phyloP scores from a whole-genome alignment of 2,113 vertebrate genomes.

The Clarias batrachus region DNA sequence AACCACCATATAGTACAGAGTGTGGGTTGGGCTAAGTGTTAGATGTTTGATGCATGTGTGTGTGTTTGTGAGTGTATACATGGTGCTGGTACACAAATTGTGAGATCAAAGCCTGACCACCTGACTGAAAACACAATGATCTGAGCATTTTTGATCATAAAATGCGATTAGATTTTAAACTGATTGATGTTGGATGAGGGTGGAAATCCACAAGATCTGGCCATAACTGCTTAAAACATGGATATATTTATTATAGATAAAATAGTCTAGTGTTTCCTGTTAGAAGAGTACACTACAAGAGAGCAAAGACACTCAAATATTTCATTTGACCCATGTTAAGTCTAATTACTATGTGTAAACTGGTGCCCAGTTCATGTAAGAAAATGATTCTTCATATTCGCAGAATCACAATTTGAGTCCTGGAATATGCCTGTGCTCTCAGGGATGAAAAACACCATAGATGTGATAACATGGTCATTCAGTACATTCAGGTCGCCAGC shows the following conservation, averaged over 20 bases:
- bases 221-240: not conserved
- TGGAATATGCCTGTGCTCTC: too few relatives aligned
- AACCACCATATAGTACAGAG: conserved; percentile 46
- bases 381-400: too few relatives aligned
- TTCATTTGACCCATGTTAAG: too few relatives aligned
- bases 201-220: not conserved
- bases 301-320: not conserved
- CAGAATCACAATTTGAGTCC: too few relatives aligned
- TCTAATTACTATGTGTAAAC: too few relatives aligned
- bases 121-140: conserved; percentile 18
- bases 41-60: conserved; percentile 36
- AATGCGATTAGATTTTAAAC: not conserved
- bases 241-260: not conserved
- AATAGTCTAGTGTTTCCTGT: not conserved
- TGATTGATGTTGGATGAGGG: not conserved
- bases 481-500: too few relatives aligned
- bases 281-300: not conserved
- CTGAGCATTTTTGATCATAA: not conserved
- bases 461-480: too few relatives aligned
- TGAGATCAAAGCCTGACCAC: conserved; percentile 43
- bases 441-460: too few relatives aligned
- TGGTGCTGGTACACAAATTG: conserved; percentile 34
- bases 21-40: conserved; percentile 21
- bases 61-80: conserved; percentile 25
- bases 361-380: too few relatives aligned